Percentiles rank a stretch among this genome's conserved stretches.
phyloP scores from a whole-genome alignment of 2,888 invertebrate genomes.

The Tenthredo distinguenda region DNA sequence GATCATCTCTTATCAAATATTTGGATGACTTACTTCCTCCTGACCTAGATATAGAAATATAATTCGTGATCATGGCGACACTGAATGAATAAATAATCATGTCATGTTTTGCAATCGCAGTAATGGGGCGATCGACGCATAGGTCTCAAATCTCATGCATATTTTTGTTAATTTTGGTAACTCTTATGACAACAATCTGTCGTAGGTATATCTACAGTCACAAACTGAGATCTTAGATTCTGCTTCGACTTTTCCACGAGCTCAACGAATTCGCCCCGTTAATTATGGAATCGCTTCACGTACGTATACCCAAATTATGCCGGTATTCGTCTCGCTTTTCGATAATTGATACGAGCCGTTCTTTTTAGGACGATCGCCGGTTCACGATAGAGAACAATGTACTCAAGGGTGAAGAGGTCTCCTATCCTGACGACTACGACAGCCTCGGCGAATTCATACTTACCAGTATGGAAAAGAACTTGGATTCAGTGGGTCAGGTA shows the following conservation, averaged over 20 bases:
- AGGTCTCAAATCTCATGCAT: not conserved
- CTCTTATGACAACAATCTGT: not conserved
- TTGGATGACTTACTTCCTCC: not conserved
- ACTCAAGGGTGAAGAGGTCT: not conserved
- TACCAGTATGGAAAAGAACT: not conserved
- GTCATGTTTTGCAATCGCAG: not conserved
- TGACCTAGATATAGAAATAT: not conserved
- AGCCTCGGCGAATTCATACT: not conserved
- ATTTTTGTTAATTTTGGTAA: not conserved
- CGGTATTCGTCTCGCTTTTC: not conserved
- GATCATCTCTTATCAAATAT: not conserved
- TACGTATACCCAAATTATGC: not conserved
- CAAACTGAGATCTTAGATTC: not conserved
- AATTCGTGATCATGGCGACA: not conserved
- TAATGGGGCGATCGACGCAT: no score
- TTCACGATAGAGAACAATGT: constrained; percentile 14
- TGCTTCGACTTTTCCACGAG: not conserved
- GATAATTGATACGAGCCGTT: not conserved
- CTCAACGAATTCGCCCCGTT: not conserved
- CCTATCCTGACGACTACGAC: not conserved
- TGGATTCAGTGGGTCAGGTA: constrained; percentile 1
- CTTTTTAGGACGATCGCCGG: not conserved
- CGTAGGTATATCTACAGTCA: no score
- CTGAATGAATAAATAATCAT: not conserved
- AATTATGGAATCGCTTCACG: not conserved